Percentiles rank a stretch among this genome's conserved stretches.
Conservation (phyloP, 2,888 invertebrate genomes). For the Hydroisotoma schaefferi region DNA sequence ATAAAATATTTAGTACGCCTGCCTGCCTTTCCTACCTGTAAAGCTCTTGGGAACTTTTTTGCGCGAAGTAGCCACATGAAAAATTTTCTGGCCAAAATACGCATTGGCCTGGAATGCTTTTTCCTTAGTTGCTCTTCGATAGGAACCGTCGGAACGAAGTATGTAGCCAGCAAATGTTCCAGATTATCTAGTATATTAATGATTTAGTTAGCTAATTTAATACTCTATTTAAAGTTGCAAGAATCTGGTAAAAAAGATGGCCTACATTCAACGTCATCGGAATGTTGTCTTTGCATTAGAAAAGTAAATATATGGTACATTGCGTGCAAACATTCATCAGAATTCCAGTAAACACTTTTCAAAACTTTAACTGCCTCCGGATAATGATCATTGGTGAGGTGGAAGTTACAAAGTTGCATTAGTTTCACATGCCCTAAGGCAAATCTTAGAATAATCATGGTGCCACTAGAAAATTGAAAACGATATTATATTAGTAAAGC, state of each 20-base stretch:
- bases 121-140: conserved; percentile 37
- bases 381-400: conserved; percentile 37
- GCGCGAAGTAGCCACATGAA: conserved; percentile 43
- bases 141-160: conserved; percentile 40
- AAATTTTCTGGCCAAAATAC: conserved; percentile 40
- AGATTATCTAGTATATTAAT: conserved; percentile 34
- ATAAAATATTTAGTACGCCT: no score
- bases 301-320: conserved; percentile 40
- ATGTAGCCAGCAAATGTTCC: conserved; percentile 41
- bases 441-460: conserved; percentile 35
- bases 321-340: conserved; percentile 39
- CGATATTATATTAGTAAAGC: conserved; percentile 2
- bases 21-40: conserved; percentile 43
- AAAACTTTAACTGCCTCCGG: conserved; percentile 45
- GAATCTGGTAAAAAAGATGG: not conserved
- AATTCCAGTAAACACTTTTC: conserved; percentile 44
- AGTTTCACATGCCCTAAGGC: conserved; percentile 36
- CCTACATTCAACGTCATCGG: conserved; percentile 43
- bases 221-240: not conserved
- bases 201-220: no score
- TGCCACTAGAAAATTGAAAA: conserved; percentile 28
- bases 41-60: conserved; percentile 35
- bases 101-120: conserved; percentile 41
- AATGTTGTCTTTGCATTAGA: conserved; percentile 31
- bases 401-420: conserved; percentile 32